Evolutionary conservation across 2,888 invertebrate genomes (phyloP), one percentile per base, ranked within the genome.

Genomic region (Apotomis betuletana): DNA sequence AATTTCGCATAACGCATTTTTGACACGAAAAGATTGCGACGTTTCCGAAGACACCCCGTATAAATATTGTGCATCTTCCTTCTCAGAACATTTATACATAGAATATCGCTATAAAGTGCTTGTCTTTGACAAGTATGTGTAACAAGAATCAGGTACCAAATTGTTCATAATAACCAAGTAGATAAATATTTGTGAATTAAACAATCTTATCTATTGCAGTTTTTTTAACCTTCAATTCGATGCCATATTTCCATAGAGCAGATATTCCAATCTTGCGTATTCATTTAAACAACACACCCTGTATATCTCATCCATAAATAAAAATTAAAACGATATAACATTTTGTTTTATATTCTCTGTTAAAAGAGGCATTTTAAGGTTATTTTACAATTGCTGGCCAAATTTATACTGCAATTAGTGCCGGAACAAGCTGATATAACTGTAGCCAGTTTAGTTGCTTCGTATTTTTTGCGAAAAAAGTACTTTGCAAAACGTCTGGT

Each of bases 361-460:
- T 41, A 44, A 71, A 44, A 44, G 49, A 57, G 10, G 61, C 61
- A 27, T 51, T 13, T 49, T 27, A 36, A 13, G 54, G 51, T 64
- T 61, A 38, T 67, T 61, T 44, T 62, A 49, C 71, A 62, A 67
- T 57, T 57, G 55, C 67, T 46, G 49, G 58, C 13, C n/a, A 65
- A 71, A 71, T 71, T 67, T 71, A 71, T 62, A 67, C 51, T 36
- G 51, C 71, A 67, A 71, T 71, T 71, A 71, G 67, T 38, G 15
- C 15, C 54, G 54, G 59, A 10, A 51, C 51, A 27, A 38, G 67
- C 27, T 61, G 27, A 61, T 49, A 60, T 65, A 67, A 70, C 61
- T 70, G 46, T 36, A 4, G 55, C n/a, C 9, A 60, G 44, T 61
- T 67, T 49, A 4, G 60, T 12, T 61, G 61, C 57, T 44, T 9